Evolutionary conservation across 2,888 invertebrate genomes (phyloP).

Genomic region (Baccha elongata): DNA sequence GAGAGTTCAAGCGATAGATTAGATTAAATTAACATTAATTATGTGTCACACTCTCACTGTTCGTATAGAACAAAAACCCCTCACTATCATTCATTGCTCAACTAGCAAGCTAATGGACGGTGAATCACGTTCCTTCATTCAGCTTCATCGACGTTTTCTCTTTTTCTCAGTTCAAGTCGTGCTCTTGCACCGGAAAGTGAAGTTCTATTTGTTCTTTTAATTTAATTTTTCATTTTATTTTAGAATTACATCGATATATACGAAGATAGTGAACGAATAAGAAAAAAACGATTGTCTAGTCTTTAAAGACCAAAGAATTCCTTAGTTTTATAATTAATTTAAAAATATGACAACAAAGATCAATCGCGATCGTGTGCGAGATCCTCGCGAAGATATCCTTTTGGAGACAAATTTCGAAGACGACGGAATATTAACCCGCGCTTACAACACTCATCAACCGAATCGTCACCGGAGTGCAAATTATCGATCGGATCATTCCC

Average conservation of each 20-base stretch:
- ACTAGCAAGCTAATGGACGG: constrained; percentile 4
- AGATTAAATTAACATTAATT: constrained; percentile 72
- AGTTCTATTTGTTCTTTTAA: constrained; percentile 41
- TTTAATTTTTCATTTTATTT: constrained; percentile 44
- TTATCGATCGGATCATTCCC: constrained; percentile 80
- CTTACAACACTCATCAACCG: constrained; percentile 80
- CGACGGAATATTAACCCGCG: constrained; percentile 81
- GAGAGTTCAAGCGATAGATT: constrained; percentile 62
- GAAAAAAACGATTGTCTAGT: constrained; percentile 13
- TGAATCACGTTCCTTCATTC: constrained; percentile 51
- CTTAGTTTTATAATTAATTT: neutral
- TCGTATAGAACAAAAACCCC: constrained; percentile 21
- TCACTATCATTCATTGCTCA: neutral
- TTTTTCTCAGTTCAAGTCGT: constrained; percentile 46
- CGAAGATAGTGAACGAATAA: constrained; percentile 29
- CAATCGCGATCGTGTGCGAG: constrained; percentile 80
- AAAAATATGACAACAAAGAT: constrained; percentile 65
- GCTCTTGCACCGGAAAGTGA: constrained; percentile 64
- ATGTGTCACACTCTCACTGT: constrained; percentile 60
- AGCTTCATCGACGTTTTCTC: constrained; percentile 15
- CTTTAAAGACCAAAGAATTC: neutral
- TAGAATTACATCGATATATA: constrained; percentile 43
- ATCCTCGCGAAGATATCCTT: constrained; percentile 82
- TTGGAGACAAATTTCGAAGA: constrained; percentile 83
- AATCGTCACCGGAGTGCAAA: constrained; percentile 78